These are phyloP conservation scores for Oegoconia quadripuncta DNA, from an alignment of 2,888 invertebrate genomes.

Conservation along the genomic window DNA sequence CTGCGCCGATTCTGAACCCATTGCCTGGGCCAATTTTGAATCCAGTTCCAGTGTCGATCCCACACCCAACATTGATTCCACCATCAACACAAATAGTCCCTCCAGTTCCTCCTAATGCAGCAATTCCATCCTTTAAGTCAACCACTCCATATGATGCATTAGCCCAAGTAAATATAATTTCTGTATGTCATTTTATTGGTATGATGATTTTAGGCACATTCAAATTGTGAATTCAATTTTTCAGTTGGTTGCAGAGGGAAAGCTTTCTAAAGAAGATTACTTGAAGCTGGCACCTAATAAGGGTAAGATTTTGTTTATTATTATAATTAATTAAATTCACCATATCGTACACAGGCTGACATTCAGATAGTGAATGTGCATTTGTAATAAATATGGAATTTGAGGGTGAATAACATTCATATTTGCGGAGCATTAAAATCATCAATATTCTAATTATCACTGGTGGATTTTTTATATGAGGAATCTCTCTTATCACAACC, in stretches of 20 bases:
- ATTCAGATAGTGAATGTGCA: too few species aligned
- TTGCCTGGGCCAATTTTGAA: conserved; percentile 31
- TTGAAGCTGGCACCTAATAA: conserved; percentile 67
- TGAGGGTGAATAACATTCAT: too few species aligned
- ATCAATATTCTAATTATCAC: too few species aligned
- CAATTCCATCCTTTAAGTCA: conserved; percentile 19
- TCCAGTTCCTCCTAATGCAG: conserved; percentile 16
- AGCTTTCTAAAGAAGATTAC: conserved; percentile 67
- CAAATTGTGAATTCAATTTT: conserved; percentile 37
- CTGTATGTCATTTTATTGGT: conserved; percentile 3
- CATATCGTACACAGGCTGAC: too few species aligned
- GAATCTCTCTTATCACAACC: too few species aligned
- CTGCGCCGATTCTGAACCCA: conserved; percentile 25
- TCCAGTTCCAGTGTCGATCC: conserved; percentile 8
- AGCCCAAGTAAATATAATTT: conserved; percentile 57
- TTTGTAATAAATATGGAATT: too few species aligned
- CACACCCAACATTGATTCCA: conserved; percentile 33
- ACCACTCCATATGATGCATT: conserved; percentile 57
- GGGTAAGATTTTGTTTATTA: conserved; percentile 38
- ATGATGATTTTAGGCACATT: conserved; percentile 2
- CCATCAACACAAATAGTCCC: conserved; percentile 32
- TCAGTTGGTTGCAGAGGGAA: conserved; percentile 72
- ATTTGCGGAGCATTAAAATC: too few species aligned
- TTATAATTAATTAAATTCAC: conserved; percentile 2
- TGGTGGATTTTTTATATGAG: too few species aligned